Base-by-base conservation (phyloP, 2,113 vertebrate genomes). In the Xenotilapia leptura region DNA sequence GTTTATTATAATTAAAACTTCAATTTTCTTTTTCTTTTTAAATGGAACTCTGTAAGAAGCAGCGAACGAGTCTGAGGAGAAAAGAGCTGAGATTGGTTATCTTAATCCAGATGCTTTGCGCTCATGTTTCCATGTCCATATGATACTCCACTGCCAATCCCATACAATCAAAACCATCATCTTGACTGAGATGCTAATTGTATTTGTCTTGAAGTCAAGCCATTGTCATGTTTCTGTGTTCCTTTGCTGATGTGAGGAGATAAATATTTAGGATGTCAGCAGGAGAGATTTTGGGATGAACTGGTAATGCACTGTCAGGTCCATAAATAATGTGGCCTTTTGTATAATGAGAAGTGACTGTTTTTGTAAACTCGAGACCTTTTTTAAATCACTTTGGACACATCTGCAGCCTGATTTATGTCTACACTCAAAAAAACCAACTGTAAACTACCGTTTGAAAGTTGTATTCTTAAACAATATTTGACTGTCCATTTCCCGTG, bases 131-230 rank as follows among this genome's bases (percentile, higher is more conserved):
- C 49, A 86, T 58, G 77, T 86, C 82, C 45, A 23, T 68, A 33
- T 56, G 28, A 86, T 89, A 83, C 3, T 23, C 45, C 38, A 38
- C 45, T 73, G 70, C 79, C 60, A 47, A 42, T 86, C 47, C 84
- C 9, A 90, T 38, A 80, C 12, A 21, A 89, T 84, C 68, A 86
- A 80, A 92, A 13, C 9, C 55, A 40, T 54, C 13, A 83, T 81
- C 13, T 65, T 55, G n/a, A 56, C 58, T 31, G 80, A 58, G 85
- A 89, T 90, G 68, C 56, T 90, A 79, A 93, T 85, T 90, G 21
- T 77, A 89, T 87, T 91, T 84, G 90, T 86, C 79, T 86, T 83
- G 19, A 80, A 42, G 86, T 79, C 54, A 84, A 88, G 82, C 26
- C 40, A 33, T 68, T 89, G 65, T 58, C 84, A 65, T 88, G 54